phyloP scores from a whole-genome alignment of 2,888 invertebrate species.

The Chironomus tentans region DNA sequence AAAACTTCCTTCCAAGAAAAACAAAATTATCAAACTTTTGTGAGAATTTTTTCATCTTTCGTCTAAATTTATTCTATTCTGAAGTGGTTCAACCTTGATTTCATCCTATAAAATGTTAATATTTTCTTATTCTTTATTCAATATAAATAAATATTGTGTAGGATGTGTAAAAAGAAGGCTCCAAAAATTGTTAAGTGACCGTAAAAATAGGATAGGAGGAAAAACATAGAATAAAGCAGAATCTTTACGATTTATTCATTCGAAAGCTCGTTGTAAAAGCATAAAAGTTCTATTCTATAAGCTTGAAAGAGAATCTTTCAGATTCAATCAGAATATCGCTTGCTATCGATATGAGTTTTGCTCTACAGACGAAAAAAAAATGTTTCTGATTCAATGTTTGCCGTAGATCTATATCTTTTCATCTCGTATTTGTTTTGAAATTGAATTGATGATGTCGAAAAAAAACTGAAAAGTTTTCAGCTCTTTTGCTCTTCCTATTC shows the following conservation, averaged over 20 bases:
- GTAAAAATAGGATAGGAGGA: conserved; percentile 11
- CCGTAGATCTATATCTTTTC: not conserved
- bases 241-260: not conserved
- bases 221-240: not conserved
- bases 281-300: not conserved
- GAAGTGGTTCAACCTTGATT: not conserved
- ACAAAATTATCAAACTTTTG: too few species aligned
- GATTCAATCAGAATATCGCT: too few species aligned
- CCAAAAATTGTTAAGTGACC: conserved; percentile 20
- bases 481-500: too few species aligned
- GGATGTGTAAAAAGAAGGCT: too few species aligned
- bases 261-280: not conserved
- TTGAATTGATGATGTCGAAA: conserved; percentile 9
- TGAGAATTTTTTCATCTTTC: not conserved
- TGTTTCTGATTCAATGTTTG: not conserved
- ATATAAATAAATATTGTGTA: too few species aligned
- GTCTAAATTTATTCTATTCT: not conserved
- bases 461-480: too few species aligned
- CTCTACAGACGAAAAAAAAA: too few species aligned
- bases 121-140: too few species aligned
- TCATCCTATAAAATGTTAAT: too few species aligned
- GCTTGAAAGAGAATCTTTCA: too few species aligned
- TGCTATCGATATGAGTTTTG: too few species aligned
- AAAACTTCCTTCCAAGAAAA: too few species aligned
- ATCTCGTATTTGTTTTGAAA: not conserved